A percentile compares a stretch with the other conserved stretches of the same genome.
phyloP scores from a whole-genome alignment of 2,797 vertebrate genomes.

The Poeciliopsis turneri region DNA sequence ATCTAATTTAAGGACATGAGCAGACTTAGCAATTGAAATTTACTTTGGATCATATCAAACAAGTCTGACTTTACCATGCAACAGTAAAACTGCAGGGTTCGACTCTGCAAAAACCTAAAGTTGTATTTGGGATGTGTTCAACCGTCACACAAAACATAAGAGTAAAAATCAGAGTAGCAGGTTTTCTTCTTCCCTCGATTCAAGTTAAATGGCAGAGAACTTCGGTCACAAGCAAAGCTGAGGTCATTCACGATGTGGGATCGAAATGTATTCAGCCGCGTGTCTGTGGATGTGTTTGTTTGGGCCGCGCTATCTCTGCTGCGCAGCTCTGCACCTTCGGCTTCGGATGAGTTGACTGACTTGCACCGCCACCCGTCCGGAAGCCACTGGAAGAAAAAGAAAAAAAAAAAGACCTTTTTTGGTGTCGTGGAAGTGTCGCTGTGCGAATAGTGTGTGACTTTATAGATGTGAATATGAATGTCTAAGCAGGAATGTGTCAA shows the following conservation, averaged over 20 bases:
- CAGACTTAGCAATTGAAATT: background rate
- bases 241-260: constrained; percentile 30
- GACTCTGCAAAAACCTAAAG: background rate
- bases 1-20: background rate
- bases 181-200: background rate
- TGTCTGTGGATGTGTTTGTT: constrained; percentile 4
- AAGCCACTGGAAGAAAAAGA: constrained; percentile 4
- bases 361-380: constrained; percentile 31
- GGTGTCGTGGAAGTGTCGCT: constrained; percentile 23
- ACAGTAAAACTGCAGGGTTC: background rate
- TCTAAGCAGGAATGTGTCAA: background rate
- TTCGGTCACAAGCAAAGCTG: constrained; percentile 24
- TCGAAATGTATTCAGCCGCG: constrained; percentile 13
- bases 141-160: background rate
- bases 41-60: background rate
- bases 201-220: constrained; percentile 5
- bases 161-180: background rate
- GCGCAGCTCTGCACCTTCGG: constrained; percentile 57
- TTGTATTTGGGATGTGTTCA: background rate
- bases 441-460: constrained; percentile 2
- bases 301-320: constrained; percentile 51
- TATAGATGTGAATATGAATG: constrained; percentile 4
- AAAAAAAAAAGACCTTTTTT: background rate
- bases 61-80: background rate
- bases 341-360: constrained; percentile 47